phyloP scores from a whole-genome alignment of 2,888 invertebrate species.

The Seira ritae region DNA sequence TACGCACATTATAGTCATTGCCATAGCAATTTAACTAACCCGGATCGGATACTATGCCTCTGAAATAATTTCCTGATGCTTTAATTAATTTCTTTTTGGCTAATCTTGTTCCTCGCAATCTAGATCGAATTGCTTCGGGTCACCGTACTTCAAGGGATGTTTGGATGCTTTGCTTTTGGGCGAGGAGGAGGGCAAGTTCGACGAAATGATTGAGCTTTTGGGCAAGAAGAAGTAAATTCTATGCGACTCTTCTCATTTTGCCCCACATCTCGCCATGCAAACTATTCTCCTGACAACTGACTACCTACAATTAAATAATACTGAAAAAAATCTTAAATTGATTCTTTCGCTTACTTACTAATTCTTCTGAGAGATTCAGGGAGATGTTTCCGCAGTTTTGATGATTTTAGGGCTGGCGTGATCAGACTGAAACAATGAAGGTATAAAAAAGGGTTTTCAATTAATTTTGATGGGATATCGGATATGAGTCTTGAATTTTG shows the following conservation, averaged over 20 bases:
- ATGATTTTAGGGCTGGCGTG: neutral
- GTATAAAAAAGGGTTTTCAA: neutral
- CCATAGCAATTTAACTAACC: too few relatives aligned
- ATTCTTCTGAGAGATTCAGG: too few relatives aligned
- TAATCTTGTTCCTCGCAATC: too few relatives aligned
- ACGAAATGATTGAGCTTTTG: slow-evolving; percentile 87
- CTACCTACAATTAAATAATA: neutral
- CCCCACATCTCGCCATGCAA: too few relatives aligned
- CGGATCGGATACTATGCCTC: too few relatives aligned
- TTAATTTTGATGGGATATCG: slow-evolving; percentile 1
- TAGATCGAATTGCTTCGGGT: slow-evolving; percentile 87
- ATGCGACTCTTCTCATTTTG: neutral
- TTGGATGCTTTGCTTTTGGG: slow-evolving; percentile 86
- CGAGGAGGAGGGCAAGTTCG: slow-evolving; percentile 86
- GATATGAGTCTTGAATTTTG: slow-evolving; percentile 18
- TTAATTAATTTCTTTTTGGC: too few relatives aligned
- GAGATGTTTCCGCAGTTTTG: too few relatives aligned
- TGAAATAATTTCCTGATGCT: too few relatives aligned
- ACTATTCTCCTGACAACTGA: too few relatives aligned
- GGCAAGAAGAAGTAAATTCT: slow-evolving; percentile 79
- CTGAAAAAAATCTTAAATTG: neutral
- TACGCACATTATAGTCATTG: too few relatives aligned
- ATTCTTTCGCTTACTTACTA: neutral
- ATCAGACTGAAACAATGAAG: neutral
- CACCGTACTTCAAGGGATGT: slow-evolving; percentile 88